Evolutionary conservation across 2,888 invertebrate species (phyloP).

Genomic region (Acrobasis consociella): DNA sequence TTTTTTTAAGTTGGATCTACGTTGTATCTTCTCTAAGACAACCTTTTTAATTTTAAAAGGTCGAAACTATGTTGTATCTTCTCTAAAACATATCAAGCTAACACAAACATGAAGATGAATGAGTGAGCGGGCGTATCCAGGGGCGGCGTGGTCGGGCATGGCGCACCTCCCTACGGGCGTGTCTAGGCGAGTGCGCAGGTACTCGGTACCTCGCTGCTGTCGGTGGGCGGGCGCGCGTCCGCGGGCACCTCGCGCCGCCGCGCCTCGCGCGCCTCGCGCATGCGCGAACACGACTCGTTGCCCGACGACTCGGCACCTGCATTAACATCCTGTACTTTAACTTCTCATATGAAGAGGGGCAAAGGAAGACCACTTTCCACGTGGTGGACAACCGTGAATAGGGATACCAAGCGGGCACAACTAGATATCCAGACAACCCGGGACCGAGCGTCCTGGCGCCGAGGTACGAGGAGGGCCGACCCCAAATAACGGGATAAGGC

Average conservation of each 20-base stretch:
- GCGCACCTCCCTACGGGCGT: constrained; percentile 43
- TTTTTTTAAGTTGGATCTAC: no score
- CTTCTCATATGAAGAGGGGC: no score
- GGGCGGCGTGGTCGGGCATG: constrained; percentile 37
- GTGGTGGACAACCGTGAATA: no score
- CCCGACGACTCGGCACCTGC: constrained; percentile 70
- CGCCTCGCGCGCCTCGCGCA: constrained; percentile 73
- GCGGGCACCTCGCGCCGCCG: constrained; percentile 72
- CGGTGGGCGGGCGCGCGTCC: constrained; percentile 66
- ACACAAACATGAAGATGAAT: neutral
- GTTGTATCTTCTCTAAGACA: no score
- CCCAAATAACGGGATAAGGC: no score
- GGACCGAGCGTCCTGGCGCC: no score
- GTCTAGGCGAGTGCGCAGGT: constrained; percentile 62
- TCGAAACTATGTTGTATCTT: no score
- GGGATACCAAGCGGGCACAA: no score
- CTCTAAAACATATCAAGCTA: neutral
- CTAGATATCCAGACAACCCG: no score
- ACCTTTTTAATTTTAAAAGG: no score
- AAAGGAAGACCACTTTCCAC: no score
- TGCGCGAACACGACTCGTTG: constrained; percentile 73
- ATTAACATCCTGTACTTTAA: constrained; percentile 1
- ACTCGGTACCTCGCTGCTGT: constrained; percentile 79
- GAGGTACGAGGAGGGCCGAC: no score
- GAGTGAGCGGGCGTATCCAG: constrained; percentile 15